Percentiles rank a stretch among this genome's conserved stretches.
Evolutionary conservation across 2,113 vertebrate genomes (phyloP).

Genomic region (Nipponia nippon): DNA sequence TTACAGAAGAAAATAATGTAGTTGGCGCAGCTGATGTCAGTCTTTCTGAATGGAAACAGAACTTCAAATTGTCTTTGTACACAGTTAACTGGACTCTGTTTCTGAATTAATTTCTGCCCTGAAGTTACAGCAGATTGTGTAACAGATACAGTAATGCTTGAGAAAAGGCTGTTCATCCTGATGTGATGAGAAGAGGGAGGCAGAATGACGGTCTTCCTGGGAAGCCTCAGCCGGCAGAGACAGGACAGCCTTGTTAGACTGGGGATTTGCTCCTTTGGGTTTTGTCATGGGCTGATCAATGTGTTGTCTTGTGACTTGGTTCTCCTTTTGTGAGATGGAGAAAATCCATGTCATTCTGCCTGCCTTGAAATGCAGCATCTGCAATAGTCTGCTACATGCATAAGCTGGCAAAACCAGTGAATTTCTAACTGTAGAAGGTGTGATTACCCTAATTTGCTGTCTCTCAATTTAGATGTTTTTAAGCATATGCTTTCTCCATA

Average conservation of each 20-base stretch:
- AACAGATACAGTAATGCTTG: background rate
- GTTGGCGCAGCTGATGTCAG: background rate
- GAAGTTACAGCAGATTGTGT: background rate
- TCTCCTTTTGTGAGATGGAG: background rate
- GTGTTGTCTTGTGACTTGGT: background rate
- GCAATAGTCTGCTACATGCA: fast-evolving
- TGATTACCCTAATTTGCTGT: background rate
- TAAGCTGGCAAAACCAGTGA: background rate
- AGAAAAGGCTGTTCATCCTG: background rate
- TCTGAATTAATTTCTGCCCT: background rate
- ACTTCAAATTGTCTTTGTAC: background rate
- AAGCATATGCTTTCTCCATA: background rate
- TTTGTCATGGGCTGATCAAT: background rate
- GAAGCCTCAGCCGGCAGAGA: background rate
- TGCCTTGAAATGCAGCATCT: background rate
- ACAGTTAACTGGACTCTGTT: background rate
- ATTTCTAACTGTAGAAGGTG: background rate
- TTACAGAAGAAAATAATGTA: background rate
- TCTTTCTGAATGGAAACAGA: background rate
- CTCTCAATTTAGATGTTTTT: background rate
- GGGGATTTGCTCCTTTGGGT: background rate
- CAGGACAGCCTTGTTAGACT: background rate
- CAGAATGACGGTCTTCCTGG: background rate
- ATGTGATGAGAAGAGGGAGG: background rate
- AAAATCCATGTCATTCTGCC: background rate